These are phyloP conservation scores for Cossypha caffra DNA, from an alignment of 2,797 vertebrate species.

Conservation along the genomic window DNA sequence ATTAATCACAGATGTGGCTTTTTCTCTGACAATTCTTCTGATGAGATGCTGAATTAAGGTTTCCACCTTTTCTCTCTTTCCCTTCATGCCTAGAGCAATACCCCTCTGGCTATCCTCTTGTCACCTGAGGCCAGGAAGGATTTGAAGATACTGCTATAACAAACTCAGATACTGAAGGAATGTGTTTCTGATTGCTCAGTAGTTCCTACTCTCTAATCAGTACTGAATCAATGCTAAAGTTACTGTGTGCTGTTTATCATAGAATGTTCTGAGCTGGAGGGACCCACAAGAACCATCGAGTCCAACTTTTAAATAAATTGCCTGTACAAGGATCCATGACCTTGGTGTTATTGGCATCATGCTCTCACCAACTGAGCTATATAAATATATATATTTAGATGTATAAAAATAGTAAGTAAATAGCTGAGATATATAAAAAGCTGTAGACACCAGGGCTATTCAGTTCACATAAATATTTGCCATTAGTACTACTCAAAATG, in stretches of 20 bases:
- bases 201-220: not conserved
- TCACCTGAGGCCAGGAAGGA: not conserved
- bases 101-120: not conserved
- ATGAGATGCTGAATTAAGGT: not conserved
- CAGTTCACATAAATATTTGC: not conserved
- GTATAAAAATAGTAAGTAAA: not conserved
- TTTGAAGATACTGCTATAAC: not conserved
- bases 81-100: not conserved
- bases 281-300: accelerated
- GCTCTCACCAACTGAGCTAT: not conserved
- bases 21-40: not conserved
- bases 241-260: not conserved
- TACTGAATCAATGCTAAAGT: not conserved
- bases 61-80: not conserved
- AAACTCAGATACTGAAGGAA: not conserved
- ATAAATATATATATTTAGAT: not conserved
- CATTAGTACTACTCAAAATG: not conserved
- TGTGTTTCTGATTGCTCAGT: not conserved
- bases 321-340: accelerated
- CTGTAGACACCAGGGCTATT: not conserved
- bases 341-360: not conserved
- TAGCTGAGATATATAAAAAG: not conserved
- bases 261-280: not conserved
- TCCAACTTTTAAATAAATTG: not conserved
- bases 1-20: not conserved